Evolutionary conservation across 64 coral and sea anemone species (phyloP).

Genomic region (Astreopora myriophthalma): DNA sequence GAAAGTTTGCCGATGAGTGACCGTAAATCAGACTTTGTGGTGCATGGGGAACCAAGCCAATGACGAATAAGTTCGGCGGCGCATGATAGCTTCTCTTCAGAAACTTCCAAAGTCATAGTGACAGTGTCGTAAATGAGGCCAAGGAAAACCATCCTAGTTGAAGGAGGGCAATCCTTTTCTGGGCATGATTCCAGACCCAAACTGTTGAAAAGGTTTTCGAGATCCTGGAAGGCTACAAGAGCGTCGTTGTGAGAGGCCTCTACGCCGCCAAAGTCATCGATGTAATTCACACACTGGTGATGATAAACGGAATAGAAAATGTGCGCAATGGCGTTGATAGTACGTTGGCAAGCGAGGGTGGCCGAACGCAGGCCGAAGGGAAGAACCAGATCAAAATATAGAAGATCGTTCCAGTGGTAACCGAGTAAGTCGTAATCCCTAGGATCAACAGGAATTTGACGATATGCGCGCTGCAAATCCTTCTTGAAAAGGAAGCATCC

Average conservation of each 20-base stretch:
- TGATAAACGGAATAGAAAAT: constrained; percentile 1
- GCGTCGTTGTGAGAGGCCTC: not conserved
- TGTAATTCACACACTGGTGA: not conserved
- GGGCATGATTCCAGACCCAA: constrained; percentile 32
- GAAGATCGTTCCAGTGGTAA: not conserved
- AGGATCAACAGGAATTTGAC: constrained; percentile 31
- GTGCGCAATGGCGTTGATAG: constrained; percentile 59
- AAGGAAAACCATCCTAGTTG: constrained; percentile 14
- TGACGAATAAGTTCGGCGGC: not conserved
- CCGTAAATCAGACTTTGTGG: constrained; percentile 11
- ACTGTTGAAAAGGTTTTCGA: constrained; percentile 16
- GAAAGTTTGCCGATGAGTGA: constrained; percentile 27
- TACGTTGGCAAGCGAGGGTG: constrained; percentile 54
- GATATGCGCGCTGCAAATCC: constrained; percentile 35
- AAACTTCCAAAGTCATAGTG: constrained; percentile 2
- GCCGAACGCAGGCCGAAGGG: constrained; percentile 53
- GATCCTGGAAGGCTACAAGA: not conserved
- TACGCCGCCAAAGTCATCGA: constrained; percentile 56
- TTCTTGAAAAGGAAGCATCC: constrained; percentile 40
- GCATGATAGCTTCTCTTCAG: not conserved
- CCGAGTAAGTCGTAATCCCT: constrained; percentile 38
- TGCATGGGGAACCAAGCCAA: not conserved
- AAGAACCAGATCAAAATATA: constrained; percentile 40
- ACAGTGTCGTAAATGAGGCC: constrained; percentile 24
- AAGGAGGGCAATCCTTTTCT: constrained; percentile 27